Evolutionary conservation across 2,113 vertebrate species (phyloP), one percentile per base, ranked within the genome.

Genomic region (Triplophysa tibetana): DNA sequence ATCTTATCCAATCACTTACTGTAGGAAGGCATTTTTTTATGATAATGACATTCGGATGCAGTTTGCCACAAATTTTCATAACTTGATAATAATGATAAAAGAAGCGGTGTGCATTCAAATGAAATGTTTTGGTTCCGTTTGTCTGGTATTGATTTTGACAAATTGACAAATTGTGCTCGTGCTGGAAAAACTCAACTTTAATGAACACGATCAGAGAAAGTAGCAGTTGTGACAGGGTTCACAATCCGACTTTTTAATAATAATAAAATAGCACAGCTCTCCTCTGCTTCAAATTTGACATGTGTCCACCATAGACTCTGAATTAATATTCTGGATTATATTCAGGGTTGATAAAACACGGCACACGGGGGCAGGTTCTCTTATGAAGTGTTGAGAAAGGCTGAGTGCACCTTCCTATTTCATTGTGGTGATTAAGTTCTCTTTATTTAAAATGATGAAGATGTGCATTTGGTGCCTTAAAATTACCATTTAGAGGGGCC

Each of bases 341-440:
- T 77, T 84, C 56, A 80, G 72, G 75, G 80, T 75, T 62, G 65
- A 78, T 29, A 61, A 77, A 85, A 79, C 68, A 61, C 78, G 54
- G 21, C 54, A 66, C 24, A 54, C 29, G 43, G 26, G 38, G 10
- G 8, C 23, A 63, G 45, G 48, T 66, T 75, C 74, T 68, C 10
- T 48, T 75, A 66, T 60, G 33, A 86, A 72, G 76, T 65, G 11
- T 78, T 82, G 65, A 50, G 66, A 78, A 79, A 78, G 50, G 73
- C 43, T 65, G 73, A 80, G 80, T 82, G 45, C 63, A 60, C 48
- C 77, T 77, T 75, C 45, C 41, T 61, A 26, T 81, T 75, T 79
- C 62, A 73, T 68, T 70, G 52, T 79, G 81, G 67, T 75, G 78
- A 82, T 81, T 78, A 74, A 77, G 48, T 48, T 61, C 63, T 69